These are phyloP conservation scores for Apodemia mormo DNA, from an alignment of 2,888 invertebrate genomes.

Conservation along the genomic window DNA sequence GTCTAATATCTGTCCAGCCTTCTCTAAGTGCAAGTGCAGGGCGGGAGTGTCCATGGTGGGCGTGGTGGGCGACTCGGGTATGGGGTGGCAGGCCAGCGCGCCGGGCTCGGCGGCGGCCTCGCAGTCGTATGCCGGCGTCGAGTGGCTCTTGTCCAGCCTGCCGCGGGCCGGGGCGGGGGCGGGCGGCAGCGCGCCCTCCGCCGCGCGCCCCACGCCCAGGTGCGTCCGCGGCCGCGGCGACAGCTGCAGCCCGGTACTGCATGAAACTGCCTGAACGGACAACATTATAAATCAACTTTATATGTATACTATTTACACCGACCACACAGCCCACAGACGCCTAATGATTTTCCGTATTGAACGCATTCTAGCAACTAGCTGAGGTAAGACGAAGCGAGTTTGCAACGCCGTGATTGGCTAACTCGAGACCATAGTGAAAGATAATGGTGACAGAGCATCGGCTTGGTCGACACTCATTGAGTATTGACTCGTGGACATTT, in stretches of 20 bases:
- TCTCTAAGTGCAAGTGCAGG: conserved; percentile 52
- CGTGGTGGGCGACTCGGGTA: conserved; percentile 61
- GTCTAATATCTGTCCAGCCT: conserved; percentile 66
- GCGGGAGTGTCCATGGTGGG: conserved; percentile 64
- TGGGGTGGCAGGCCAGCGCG: conserved; percentile 42
- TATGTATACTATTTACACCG: too few species aligned
- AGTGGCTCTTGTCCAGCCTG: conserved; percentile 89
- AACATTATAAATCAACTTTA: too few species aligned
- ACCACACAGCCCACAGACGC: too few species aligned
- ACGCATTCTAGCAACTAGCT: too few species aligned
- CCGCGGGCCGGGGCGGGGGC: conserved; percentile 39
- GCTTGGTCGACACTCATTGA: too few species aligned
- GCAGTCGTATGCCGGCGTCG: conserved; percentile 90
- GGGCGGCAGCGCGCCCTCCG: too few species aligned
- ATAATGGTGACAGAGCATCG: too few species aligned
- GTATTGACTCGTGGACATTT: too few species aligned
- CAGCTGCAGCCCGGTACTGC: conserved; percentile 87
- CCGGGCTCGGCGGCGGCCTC: conserved; percentile 52
- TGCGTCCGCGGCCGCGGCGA: conserved; percentile 86
- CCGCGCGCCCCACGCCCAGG: conserved; percentile 67
- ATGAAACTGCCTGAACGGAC: conserved; percentile 83
- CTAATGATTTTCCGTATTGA: too few species aligned
- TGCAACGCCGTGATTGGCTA: too few species aligned
- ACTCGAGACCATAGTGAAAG: too few species aligned
- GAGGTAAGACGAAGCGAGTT: too few species aligned